phyloP scores from a whole-genome alignment of 1,140 invertebrate species.

The Drosophila paulistorum region DNA sequence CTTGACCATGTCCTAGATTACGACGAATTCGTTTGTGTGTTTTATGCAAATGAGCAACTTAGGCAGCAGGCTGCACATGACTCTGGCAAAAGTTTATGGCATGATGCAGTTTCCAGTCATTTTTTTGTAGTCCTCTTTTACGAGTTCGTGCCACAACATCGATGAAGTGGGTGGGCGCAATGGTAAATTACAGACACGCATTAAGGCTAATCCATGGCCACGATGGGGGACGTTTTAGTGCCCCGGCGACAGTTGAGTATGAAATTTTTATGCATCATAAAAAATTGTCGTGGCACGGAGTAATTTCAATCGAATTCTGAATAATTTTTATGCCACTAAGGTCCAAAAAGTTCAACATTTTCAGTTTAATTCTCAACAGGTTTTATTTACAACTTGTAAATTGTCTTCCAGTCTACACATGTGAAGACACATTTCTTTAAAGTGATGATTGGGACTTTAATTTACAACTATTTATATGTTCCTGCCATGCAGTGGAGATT shows the following conservation, averaged over 20 bases:
- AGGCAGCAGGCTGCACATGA: constrained; percentile 19
- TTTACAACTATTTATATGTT: no score
- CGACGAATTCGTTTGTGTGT: constrained; percentile 19
- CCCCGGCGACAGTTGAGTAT: constrained; percentile 61
- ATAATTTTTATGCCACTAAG: neutral
- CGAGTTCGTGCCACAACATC: constrained; percentile 9
- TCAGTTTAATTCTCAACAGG: neutral
- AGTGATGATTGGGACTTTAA: no score
- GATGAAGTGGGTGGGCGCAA: constrained; percentile 20
- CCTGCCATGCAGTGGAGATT: no score
- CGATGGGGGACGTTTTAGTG: constrained; percentile 70
- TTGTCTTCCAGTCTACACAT: no score
- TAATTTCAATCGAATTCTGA: neutral
- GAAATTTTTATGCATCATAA: constrained; percentile 71
- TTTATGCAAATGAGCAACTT: constrained; percentile 65
- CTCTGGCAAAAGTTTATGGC: constrained; percentile 53
- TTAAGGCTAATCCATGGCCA: constrained; percentile 68
- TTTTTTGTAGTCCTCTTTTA: constrained; percentile 24
- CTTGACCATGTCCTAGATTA: constrained; percentile 53
- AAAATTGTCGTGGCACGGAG: constrained; percentile 29
- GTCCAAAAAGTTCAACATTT: neutral
- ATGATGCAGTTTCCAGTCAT: constrained; percentile 48
- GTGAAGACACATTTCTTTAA: no score
- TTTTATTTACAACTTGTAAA: no score
- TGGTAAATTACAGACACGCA: constrained; percentile 59